Evolutionary conservation across 2,797 vertebrate genomes (phyloP).

Genomic region (Hybognathus amarus): DNA sequence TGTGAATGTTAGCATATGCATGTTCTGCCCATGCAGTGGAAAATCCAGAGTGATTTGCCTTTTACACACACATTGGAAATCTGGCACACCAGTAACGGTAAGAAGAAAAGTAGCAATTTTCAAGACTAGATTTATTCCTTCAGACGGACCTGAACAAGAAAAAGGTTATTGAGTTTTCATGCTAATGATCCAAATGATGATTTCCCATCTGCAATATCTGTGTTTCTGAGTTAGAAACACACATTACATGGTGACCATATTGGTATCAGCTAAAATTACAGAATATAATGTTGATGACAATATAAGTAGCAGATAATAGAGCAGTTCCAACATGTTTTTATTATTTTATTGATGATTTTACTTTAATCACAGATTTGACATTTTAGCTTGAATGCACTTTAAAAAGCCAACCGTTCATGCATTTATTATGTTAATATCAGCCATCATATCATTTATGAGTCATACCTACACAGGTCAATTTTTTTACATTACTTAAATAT

Average conservation of each 20-base stretch:
- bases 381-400: neutral
- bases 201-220: neutral
- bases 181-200: neutral
- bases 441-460: neutral
- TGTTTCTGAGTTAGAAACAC: neutral
- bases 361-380: neutral
- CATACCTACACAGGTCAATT: too few species aligned
- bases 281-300: neutral
- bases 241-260: neutral
- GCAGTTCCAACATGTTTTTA: neutral
- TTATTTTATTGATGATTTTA: neutral
- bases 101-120: constrained; percentile 59
- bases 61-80: constrained; percentile 60
- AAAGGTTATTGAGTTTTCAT: neutral
- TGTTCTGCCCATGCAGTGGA: constrained; percentile 66
- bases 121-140: constrained; percentile 56
- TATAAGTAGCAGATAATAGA: neutral
- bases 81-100: constrained; percentile 57
- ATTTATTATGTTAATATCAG: neutral
- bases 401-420: neutral
- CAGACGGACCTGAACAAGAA: constrained; percentile 31
- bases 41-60: constrained; percentile 58
- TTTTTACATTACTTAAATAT: neutral
- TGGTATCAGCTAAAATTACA: neutral
- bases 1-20: constrained; percentile 56